Evolutionary conservation across 2,113 vertebrate species (phyloP).

Genomic region (Orcinus orca): DNA sequence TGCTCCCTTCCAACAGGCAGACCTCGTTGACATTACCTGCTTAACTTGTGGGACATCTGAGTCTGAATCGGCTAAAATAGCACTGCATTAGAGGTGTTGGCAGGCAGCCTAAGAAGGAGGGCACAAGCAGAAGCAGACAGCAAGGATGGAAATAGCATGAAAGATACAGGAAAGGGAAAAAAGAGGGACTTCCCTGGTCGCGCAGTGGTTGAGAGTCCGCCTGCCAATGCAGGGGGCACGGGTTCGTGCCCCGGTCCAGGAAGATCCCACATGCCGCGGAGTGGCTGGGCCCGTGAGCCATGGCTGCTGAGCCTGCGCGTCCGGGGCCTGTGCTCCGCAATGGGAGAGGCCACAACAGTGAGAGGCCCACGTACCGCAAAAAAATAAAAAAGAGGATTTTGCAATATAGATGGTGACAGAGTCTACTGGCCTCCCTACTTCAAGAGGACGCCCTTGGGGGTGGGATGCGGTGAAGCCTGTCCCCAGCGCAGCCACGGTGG

Average conservation of each 20-base stretch:
- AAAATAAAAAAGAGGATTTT: background rate
- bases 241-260: too few species aligned
- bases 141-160: background rate
- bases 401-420: background rate
- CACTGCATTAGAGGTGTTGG: background rate
- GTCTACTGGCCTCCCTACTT: background rate
- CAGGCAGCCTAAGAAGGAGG: background rate
- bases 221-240: too few species aligned
- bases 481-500: rapidly evolving
- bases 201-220: too few species aligned
- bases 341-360: too few species aligned
- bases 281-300: too few species aligned
- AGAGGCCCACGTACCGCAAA: too few species aligned
- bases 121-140: background rate
- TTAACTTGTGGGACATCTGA: background rate
- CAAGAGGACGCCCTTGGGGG: background rate
- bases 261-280: too few species aligned
- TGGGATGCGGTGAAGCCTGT: too few species aligned
- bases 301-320: too few species aligned
- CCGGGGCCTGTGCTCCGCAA: too few species aligned
- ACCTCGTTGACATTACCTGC: background rate
- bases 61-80: background rate
- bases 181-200: background rate
- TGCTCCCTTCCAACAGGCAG: too few species aligned
- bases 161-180: background rate